Evolutionary conservation across 2,888 invertebrate genomes (phyloP), one percentile per base, ranked within the genome.

Genomic region (Lydus trimaculatus): DNA sequence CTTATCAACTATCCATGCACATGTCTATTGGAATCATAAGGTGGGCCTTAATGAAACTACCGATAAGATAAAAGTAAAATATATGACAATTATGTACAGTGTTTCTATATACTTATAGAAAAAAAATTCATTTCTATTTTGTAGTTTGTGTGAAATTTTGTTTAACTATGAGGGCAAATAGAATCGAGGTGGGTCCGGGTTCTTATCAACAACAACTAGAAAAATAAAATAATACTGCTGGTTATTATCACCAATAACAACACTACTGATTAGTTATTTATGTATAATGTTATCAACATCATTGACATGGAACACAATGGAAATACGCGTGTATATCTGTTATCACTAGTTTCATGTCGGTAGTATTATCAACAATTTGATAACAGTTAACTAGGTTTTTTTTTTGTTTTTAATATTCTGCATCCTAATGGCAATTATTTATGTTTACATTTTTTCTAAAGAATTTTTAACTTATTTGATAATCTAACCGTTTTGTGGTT

Each of bases 331-430:
- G 6, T 7, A 61, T 69, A 79, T 79, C 78, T 76, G 64, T 76
- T 81, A 81, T 82, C 81, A 75, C 66, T 73, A 78, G 73, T 79
- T 80, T 78, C 79, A 79, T 79, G 80, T 80, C 76, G 76, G 78
- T 75, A 72, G 72, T 65, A 70, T 76, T 77, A 76, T 77, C 75
- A 61, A 7, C 3, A 23, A n/a, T 31, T 43, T 65, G 69, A 69
- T 69, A 69, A 69, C n/a, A n/a, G 13, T 56, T 48, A 68, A 52
- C 52, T 23, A 52, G 20, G 20, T 17, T 48, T 48, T 11, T 8
- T 20, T 48, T 48, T 23, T 48, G 48, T 23, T 20, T 9, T 5
- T 43, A 17, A 20, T 48, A 20, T 48, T 48, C 20, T 20, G 28
- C 28, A 28, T 28, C 28, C 4, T 28, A 28, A 28, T 28, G 28